Percentiles rank a stretch among this genome's conserved stretches.
Evolutionary conservation across 2,113 vertebrate species (phyloP).

Genomic region (Zosterops hypoxanthus): DNA sequence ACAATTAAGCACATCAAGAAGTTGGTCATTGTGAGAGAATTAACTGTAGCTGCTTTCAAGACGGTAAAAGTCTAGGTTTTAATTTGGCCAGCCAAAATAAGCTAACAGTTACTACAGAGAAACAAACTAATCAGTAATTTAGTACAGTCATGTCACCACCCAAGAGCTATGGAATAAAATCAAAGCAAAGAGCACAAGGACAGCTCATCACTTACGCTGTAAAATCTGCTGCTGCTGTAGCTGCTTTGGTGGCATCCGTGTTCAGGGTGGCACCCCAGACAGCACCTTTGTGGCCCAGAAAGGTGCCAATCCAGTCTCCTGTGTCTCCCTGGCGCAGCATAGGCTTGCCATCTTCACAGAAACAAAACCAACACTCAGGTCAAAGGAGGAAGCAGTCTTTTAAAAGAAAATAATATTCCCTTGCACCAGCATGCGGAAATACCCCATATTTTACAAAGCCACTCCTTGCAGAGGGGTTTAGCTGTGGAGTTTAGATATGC

Average conservation of each 20-base stretch:
- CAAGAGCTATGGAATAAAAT: neutral
- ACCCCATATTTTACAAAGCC: neutral
- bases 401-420: neutral
- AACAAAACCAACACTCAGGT: neutral
- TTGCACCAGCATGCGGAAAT: neutral
- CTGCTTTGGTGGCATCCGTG: constrained; percentile 94
- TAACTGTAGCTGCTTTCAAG: neutral
- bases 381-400: neutral
- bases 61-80: neutral
- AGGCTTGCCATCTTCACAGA: constrained; percentile 90
- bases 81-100: neutral
- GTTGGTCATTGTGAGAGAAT: neutral
- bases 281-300: constrained; percentile 97
- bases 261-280: constrained; percentile 99
- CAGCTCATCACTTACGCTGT: constrained; percentile 87
- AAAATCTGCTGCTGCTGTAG: constrained; percentile 96
- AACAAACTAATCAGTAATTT: neutral
- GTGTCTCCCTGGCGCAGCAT: constrained; percentile 99
- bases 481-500: neutral
- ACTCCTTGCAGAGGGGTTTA: neutral
- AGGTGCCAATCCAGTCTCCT: constrained; percentile 99
- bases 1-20: neutral
- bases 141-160: neutral
- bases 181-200: neutral
- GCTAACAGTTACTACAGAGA: neutral